Evolutionary conservation across 1,140 invertebrate species (phyloP).

Genomic region (Scaptomyza montana): DNA sequence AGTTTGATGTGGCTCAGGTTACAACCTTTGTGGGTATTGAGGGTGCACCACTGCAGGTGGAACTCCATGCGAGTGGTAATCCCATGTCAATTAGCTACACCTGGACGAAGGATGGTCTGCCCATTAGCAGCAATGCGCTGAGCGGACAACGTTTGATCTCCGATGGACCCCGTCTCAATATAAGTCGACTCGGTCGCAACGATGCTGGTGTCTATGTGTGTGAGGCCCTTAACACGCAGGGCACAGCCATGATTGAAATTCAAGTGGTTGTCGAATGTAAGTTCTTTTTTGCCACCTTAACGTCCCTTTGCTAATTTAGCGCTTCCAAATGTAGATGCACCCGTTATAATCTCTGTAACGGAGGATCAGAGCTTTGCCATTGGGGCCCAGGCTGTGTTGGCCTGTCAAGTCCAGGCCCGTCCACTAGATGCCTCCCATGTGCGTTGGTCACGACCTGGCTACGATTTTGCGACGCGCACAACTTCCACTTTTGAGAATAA

Average conservation of each 20-base stretch:
- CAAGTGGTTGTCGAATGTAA: constrained; percentile 96
- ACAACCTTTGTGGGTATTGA: constrained; percentile 89
- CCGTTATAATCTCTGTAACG: constrained; percentile 90
- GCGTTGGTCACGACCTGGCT: constrained; percentile 91
- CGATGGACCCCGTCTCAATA: constrained; percentile 92
- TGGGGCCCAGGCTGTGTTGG: constrained; percentile 92
- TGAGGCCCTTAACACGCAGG: constrained; percentile 94
- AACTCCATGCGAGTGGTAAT: constrained; percentile 92
- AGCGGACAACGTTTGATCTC: constrained; percentile 87
- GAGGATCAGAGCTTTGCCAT: constrained; percentile 89
- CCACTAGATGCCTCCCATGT: constrained; percentile 93
- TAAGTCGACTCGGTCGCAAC: constrained; percentile 89
- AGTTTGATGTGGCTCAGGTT: constrained; percentile 87
- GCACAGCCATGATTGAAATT: constrained; percentile 90
- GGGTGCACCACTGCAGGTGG: constrained; percentile 91
- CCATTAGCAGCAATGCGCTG: constrained; percentile 84
- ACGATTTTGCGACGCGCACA: constrained; percentile 87
- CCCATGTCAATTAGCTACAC: constrained; percentile 92
- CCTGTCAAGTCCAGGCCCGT: constrained; percentile 93
- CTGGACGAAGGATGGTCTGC: constrained; percentile 93
- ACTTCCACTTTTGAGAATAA: constrained; percentile 89
- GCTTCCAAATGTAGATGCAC: constrained; percentile 53
- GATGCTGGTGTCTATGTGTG: constrained; percentile 95
- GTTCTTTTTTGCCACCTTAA: constrained; percentile 74
- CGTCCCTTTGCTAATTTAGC: neutral